Conservation (phyloP, 1,140 invertebrate genomes). For the Drosophila prosaltans region DNA sequence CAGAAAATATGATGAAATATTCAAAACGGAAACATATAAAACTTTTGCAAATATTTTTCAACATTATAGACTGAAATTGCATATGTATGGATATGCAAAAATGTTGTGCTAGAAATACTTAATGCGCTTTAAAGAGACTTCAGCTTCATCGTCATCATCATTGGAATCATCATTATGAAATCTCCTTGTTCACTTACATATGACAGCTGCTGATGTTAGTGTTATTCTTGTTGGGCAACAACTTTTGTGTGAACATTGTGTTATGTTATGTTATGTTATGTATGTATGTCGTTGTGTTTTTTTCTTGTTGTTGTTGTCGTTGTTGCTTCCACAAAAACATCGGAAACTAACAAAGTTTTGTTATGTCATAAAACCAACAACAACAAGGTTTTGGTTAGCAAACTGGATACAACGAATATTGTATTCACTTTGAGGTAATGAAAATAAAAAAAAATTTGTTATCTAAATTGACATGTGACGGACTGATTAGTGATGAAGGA, state of each 20-base stretch:
- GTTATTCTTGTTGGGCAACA: constrained; percentile 19
- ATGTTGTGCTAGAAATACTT: constrained; percentile 20
- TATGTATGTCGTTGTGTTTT: background rate
- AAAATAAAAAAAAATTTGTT: no score
- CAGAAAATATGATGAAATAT: constrained; percentile 11
- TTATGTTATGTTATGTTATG: background rate
- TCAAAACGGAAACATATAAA: background rate
- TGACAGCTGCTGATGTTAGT: constrained; percentile 24
- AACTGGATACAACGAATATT: background rate
- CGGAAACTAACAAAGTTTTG: constrained; percentile 24
- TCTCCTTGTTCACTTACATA: constrained; percentile 6
- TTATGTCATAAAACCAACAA: constrained; percentile 17
- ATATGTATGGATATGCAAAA: constrained; percentile 9
- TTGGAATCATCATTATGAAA: background rate
- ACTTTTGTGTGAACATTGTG: constrained; percentile 7
- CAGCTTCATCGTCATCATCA: background rate
- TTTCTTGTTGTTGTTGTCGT: constrained; percentile 1
- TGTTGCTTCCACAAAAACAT: constrained; percentile 18
- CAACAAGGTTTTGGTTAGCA: background rate
- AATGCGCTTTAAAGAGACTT: constrained; percentile 17
- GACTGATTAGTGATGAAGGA: no score
- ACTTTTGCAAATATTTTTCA: background rate
- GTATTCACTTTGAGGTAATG: background rate
- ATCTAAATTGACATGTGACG: no score
- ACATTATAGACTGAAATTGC: constrained; percentile 3